Base-by-base conservation (phyloP, 64 coral and sea anemone genomes). In the Orbicella faveolata region DNA sequence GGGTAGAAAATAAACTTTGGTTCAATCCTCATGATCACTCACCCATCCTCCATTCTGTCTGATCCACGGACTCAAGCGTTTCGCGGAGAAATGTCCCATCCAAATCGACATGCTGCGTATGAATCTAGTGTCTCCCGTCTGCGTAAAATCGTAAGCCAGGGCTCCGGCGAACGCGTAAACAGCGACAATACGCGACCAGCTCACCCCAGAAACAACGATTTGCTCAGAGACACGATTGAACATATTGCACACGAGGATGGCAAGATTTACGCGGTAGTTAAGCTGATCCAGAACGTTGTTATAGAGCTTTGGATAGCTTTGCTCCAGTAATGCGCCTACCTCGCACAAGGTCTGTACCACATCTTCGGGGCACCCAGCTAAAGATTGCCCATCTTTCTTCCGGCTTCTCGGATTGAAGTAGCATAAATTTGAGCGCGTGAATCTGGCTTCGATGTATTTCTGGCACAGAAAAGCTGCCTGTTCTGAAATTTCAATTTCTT, bases 21-120 rank as follows among this genome's bases (percentile, higher is more conserved):
- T 18, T 12, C 19, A 63, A 90, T 9, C 21, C 61, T 52, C 34
- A 30, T 30, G 30, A 30, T 30, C 30, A 21, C 92, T 88, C 83
- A 96, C 95, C 95, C 95, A 96, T 67, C 92, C 95, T n/a, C 95
- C 95, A 75, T 96, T 70, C 73, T 91, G 74, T 79, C 84, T 76
- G 16, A 96, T 94, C 95, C 95, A 96, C 18, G 79, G 63, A 67
- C 88, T 83, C 17, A 96, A 21, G 12, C 95, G 87, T 44, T 66
- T 90, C 5, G 64, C 81, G 25, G 78, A 87, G 39, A 92, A 96
- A 13, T 80, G 79, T 11, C 83, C 92, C 95, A 96, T 96, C 95
- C 95, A 96, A 18, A 85, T 89, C 1, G 95, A 91, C 35, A 94
- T 59, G 48, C 72, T 70, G 13, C 61, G 93, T 0, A 91, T 78